Evolutionary conservation across 2,113 vertebrate species (phyloP).

Genomic region (Uropsilus gracilis): DNA sequence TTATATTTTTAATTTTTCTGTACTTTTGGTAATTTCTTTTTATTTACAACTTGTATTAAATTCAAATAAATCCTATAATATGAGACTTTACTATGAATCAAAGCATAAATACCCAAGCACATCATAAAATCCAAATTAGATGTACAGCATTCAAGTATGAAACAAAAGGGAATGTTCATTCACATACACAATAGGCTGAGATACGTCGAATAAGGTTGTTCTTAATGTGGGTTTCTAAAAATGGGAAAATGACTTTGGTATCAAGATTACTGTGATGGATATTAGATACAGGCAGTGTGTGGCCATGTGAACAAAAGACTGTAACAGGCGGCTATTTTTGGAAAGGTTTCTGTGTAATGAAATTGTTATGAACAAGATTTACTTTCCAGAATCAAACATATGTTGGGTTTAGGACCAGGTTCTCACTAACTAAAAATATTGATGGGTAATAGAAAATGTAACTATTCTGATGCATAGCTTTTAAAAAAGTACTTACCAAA

Average conservation of each 20-base stretch:
- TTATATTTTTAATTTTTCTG: too few relatives aligned
- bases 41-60: background rate
- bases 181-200: background rate
- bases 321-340: too few relatives aligned
- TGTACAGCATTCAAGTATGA: background rate
- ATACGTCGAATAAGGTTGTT: background rate
- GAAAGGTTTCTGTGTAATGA: too few relatives aligned
- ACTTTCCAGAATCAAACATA: too few relatives aligned
- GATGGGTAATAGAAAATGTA: too few relatives aligned
- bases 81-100: background rate
- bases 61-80: background rate
- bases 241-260: background rate
- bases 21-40: background rate
- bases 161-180: background rate
- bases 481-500: too few relatives aligned
- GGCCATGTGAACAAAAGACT: too few relatives aligned
- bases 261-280: background rate
- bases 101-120: background rate
- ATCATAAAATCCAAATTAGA: background rate
- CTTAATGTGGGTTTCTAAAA: background rate
- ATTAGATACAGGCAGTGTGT: background rate
- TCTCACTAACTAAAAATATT: too few relatives aligned
- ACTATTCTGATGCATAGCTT: too few relatives aligned
- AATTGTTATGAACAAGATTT: too few relatives aligned
- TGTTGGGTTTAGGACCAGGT: too few relatives aligned